These are phyloP conservation scores for Plebejus argus DNA, from an alignment of 2,888 invertebrate genomes.

Conservation along the genomic window DNA sequence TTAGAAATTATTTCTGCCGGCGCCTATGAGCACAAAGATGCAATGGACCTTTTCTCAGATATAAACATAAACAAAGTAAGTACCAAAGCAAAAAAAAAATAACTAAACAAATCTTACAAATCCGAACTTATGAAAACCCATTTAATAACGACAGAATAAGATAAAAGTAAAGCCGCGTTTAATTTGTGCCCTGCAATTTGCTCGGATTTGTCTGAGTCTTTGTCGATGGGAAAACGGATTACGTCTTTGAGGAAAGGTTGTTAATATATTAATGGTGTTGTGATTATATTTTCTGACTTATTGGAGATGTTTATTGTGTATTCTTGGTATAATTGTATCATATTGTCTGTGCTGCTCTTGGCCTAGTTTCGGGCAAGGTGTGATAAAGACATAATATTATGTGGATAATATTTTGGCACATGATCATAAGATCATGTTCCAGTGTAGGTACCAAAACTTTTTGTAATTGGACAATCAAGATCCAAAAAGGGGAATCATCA, in stretches of 20 bases:
- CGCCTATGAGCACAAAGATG: no score
- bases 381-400: neutral
- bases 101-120: neutral
- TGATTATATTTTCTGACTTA: conserved; percentile 24
- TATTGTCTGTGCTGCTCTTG: neutral
- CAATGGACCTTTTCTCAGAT: no score
- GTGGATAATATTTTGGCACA: no score
- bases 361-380: neutral
- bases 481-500: no score
- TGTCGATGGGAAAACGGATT: conserved; percentile 69
- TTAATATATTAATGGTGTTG: conserved; percentile 29
- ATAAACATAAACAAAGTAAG: no score
- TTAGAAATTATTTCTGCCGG: no score
- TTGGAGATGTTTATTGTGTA: neutral
- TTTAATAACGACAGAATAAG: conserved; percentile 10
- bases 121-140: conserved; percentile 5
- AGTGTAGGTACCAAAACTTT: no score
- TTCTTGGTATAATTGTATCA: neutral
- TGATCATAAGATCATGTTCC: no score
- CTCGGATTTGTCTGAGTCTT: conserved; percentile 65
- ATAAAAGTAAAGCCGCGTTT: conserved; percentile 41
- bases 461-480: no score
- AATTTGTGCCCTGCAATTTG: conserved; percentile 66
- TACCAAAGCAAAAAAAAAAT: no score
- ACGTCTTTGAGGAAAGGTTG: conserved; percentile 43